These are phyloP conservation scores for Syngnathoides biaculeatus DNA, from an alignment of 2,113 vertebrate species.

Conservation along the genomic window DNA sequence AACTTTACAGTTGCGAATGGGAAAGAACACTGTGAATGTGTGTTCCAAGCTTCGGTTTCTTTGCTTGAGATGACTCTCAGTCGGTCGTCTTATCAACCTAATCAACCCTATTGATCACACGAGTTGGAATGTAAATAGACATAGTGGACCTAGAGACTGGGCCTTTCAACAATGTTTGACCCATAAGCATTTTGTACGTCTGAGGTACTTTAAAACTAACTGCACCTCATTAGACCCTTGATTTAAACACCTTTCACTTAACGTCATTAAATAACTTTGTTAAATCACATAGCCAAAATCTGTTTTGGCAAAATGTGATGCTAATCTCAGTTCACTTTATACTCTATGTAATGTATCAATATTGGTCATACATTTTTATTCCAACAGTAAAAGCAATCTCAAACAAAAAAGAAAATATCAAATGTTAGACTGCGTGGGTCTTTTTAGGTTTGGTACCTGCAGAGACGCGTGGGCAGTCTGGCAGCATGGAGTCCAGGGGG, in stretches of 20 bases:
- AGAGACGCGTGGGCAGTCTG: slow-evolving; percentile 91
- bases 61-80: slow-evolving; percentile 32
- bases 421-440: background rate
- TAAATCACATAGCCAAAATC: background rate
- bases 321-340: background rate
- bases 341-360: background rate
- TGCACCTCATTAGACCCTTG: too few relatives aligned
- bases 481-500: slow-evolving; percentile 88
- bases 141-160: background rate
- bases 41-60: slow-evolving; percentile 33
- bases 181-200: too few relatives aligned
- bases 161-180: background rate
- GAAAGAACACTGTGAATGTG: slow-evolving; percentile 26
- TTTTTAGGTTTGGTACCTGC: slow-evolving; percentile 80
- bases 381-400: background rate
- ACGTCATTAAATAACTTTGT: background rate
- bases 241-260: too few relatives aligned
- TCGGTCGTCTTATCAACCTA: slow-evolving; percentile 19
- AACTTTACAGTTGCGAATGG: slow-evolving; percentile 20
- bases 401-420: background rate
- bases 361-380: background rate
- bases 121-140: background rate
- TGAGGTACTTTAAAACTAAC: too few relatives aligned
- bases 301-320: background rate
- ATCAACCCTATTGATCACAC: background rate